Percentiles rank a stretch among this genome's conserved stretches.
These are phyloP conservation scores for Uloborus diversus DNA, from an alignment of 1,140 invertebrate species.

Conservation along the genomic window DNA sequence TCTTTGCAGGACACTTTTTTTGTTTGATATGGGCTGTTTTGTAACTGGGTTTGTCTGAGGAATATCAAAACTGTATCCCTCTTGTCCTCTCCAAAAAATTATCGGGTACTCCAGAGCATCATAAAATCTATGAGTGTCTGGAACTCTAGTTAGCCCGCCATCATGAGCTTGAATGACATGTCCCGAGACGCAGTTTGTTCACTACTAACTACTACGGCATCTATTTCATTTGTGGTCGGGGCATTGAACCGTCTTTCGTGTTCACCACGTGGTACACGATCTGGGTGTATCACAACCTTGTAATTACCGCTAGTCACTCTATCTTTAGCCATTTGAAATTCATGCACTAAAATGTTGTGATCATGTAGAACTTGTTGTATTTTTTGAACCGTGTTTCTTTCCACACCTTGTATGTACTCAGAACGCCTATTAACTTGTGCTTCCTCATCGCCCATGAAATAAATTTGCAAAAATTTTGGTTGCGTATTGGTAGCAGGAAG, in stretches of 20 bases:
- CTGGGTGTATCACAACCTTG: constrained; percentile 61
- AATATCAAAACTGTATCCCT: no score
- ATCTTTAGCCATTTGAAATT: constrained; percentile 56
- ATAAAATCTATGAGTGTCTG: constrained; percentile 49
- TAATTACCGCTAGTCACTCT: constrained; percentile 41
- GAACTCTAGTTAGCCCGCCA: background rate
- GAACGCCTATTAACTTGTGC: no score
- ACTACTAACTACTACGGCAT: constrained; percentile 29
- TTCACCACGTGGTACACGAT: constrained; percentile 63
- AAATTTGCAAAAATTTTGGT: no score
- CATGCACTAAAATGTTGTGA: constrained; percentile 48
- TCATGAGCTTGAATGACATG: constrained; percentile 57
- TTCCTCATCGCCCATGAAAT: no score
- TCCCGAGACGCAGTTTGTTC: constrained; percentile 35
- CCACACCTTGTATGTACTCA: no score
- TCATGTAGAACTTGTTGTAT: constrained; percentile 35
- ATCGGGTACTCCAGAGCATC: constrained; percentile 55
- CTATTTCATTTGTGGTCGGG: constrained; percentile 52
- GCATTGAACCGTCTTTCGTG: constrained; percentile 66
- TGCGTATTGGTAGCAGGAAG: no score
- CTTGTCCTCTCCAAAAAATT: constrained; percentile 52
- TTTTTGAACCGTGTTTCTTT: constrained; percentile 1
- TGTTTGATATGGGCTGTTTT: no score
- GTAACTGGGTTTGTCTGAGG: no score
- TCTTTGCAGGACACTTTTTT: background rate